Evolutionary conservation across 2,797 vertebrate genomes (phyloP).

Genomic region (Pygocentrus nattereri): DNA sequence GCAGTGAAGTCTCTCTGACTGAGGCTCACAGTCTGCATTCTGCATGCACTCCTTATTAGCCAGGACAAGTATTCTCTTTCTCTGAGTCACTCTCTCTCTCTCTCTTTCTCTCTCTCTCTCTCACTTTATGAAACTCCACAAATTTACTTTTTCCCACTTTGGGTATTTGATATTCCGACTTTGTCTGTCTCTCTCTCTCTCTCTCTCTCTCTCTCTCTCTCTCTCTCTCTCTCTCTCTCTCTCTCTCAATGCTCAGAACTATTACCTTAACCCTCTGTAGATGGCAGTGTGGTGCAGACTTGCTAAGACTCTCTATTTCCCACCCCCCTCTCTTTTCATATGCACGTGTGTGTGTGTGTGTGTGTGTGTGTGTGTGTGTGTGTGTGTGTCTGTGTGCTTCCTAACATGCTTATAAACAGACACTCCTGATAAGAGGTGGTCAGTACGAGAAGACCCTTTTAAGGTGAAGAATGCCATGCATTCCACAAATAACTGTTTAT

Average conservation of each 20-base stretch:
- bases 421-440: conserved; percentile 46
- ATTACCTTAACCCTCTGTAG: conserved; percentile 65
- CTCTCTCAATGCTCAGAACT: not conserved
- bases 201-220: not conserved
- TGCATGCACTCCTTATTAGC: conserved; percentile 43
- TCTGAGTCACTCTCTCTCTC: not conserved
- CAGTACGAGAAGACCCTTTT: conserved; percentile 14
- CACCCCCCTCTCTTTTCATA: not conserved
- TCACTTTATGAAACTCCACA: not conserved
- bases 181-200: not conserved
- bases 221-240: not conserved
- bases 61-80: not conserved
- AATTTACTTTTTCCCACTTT: not conserved
- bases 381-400: not conserved
- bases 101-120: not conserved
- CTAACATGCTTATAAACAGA: conserved; percentile 35
- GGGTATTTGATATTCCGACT: not conserved
- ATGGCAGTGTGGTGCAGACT: conserved; percentile 73
- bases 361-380: not conserved
- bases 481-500: conserved; percentile 54
- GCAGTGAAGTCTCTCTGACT: conserved; percentile 74
- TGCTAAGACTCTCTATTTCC: conserved; percentile 24
- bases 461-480: conserved; percentile 63
- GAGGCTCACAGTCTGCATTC: not conserved
- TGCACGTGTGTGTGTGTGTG: conserved; percentile 8